These are phyloP conservation scores for Rhagoletis zephyria DNA, from an alignment of 1,140 invertebrate genomes.

Conservation along the genomic window DNA sequence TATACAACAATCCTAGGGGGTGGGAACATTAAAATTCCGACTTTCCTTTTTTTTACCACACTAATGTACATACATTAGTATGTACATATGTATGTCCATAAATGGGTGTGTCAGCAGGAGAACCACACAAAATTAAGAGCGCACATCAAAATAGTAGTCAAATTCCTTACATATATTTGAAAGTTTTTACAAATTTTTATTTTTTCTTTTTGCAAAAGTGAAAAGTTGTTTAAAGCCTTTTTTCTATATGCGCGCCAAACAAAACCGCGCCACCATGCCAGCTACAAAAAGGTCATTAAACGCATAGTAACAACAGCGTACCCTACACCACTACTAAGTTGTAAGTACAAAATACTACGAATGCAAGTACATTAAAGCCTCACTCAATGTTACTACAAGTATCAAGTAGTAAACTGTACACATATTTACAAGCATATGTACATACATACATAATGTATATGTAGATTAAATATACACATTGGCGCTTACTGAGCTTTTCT, in stretches of 20 bases:
- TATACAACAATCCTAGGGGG: too few species aligned
- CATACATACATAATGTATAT: neutral
- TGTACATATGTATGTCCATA: neutral
- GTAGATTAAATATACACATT: neutral
- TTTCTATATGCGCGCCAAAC: conserved; percentile 9
- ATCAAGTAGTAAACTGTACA: conserved; percentile 9
- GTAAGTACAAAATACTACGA: conserved; percentile 1
- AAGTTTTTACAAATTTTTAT: too few species aligned
- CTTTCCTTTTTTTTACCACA: too few species aligned
- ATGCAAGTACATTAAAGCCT: neutral
- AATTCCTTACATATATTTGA: too few species aligned
- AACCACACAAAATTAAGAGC: neutral
- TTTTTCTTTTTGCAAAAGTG: too few species aligned
- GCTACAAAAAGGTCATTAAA: neutral
- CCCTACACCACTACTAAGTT: neutral
- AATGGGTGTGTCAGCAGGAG: conserved; percentile 10
- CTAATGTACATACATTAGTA: too few species aligned
- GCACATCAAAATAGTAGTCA: neutral
- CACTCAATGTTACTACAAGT: conserved; percentile 29
- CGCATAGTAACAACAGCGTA: neutral
- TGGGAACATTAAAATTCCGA: too few species aligned
- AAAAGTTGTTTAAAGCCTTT: neutral
- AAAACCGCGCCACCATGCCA: neutral
- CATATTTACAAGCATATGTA: neutral
- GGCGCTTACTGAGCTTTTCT: neutral